Evolutionary conservation across 2,888 invertebrate genomes (phyloP), one percentile per base, ranked within the genome.

Genomic region (Holacanthella duospinosa): DNA sequence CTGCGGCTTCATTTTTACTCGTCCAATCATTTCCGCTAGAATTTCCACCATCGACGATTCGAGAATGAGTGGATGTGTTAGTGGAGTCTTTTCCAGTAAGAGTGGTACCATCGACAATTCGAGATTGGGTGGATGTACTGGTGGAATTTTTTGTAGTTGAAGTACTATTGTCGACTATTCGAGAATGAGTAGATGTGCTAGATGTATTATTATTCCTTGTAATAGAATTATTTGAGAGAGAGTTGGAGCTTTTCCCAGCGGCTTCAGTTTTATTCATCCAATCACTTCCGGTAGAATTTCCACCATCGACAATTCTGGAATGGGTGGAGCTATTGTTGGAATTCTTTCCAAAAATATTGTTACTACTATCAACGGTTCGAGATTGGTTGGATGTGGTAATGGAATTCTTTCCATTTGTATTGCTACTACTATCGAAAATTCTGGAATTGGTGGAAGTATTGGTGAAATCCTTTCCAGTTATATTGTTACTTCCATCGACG

Each of bases 211-310:
- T n/a, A n/a, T n/a, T n/a, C n/a, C n/a, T n/a, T n/a, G n/a, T n/a
- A n/a, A n/a, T n/a, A n/a, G n/a, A n/a, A n/a, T n/a, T n/a, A n/a
- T n/a, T n/a, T n/a, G n/a, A n/a, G n/a, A n/a, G n/a, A n/a, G 36
- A 36, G 36, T 16, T 36, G 36, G 59, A n/a, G 59, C 62, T 66
- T 60, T 68, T 65, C 0, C 65, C 63, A n/a, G 62, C 69, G 16
- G 70, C 68, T 48, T 69, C 70, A 60, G 67, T 66, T 21, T 65
- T 44, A 61, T 66, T 67, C 25, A 68, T 62, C 68, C 67, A 69
- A 19, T 61, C 56, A 29, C 6, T 54, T 2, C 27, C 25, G 19
- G n/a, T 60, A 21, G 16, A 9, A 36, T 26, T 62, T 25, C 65
- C 65, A 28, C 59, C 59, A 27, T 26, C 48, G n/a, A 48, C 36